Evolutionary conservation across 2,797 vertebrate genomes (phyloP).

Genomic region (Morelia viridis): DNA sequence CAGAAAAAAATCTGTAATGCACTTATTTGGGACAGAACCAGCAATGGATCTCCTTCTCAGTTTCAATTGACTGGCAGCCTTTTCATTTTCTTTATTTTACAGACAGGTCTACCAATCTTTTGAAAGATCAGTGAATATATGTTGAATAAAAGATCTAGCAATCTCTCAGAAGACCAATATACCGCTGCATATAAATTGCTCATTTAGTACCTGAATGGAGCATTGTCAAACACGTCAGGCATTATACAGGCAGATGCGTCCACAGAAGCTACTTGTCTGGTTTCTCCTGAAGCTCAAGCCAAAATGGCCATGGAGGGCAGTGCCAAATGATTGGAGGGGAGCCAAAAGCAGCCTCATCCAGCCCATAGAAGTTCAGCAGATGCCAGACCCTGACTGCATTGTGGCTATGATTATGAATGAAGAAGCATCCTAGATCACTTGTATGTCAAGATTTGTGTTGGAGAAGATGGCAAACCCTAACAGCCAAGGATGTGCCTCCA

Average conservation of each 20-base stretch:
- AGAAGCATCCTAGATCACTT: background rate
- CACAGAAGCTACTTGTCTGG: background rate
- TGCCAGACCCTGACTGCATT: background rate
- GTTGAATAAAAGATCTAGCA: background rate
- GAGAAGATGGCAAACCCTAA: background rate
- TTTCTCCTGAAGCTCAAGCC: background rate
- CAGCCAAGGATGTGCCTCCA: background rate
- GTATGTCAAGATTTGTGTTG: background rate
- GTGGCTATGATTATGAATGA: background rate
- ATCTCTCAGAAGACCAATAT: background rate
- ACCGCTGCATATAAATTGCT: background rate
- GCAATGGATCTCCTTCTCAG: background rate
- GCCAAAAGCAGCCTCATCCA: background rate
- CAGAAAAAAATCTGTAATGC: background rate
- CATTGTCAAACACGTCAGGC: background rate
- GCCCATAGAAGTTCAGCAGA: background rate
- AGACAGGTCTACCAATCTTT: background rate
- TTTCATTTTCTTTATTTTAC: background rate
- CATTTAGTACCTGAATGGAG: background rate
- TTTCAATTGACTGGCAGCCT: background rate
- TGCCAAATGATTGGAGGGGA: background rate
- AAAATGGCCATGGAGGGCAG: background rate
- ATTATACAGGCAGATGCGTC: background rate
- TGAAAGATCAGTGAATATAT: background rate
- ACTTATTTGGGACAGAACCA: background rate